Base-by-base conservation (phyloP, 2,113 vertebrate genomes). In the Macquaria australasica region DNA sequence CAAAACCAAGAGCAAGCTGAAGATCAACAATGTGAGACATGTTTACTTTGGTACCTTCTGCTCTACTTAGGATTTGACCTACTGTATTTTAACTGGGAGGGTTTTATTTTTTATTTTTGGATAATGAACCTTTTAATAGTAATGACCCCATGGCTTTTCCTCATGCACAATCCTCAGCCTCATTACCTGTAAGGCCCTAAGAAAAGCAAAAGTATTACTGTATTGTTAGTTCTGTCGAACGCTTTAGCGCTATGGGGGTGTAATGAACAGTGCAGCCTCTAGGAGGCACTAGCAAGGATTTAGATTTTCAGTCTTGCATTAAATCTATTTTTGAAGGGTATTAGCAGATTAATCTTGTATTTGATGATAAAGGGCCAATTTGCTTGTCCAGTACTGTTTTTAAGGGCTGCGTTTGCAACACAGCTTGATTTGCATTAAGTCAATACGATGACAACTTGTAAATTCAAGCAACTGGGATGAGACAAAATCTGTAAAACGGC, bases 1-100 rank as follows among this genome's bases (percentile, higher is more conserved):
- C 92, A 97, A 97, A 68, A 88, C 63, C 89, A 95, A 95, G 89
- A 95, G 93, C 94, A 96, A 97, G 86, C 95, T 97, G 45, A 97
- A 96, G 92, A 93, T 97, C 86, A 96, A 96, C 88, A 96, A 95
- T 58, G 96, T 96, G 83, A 95, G 96, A 67, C 66, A 3, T 5
- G 20, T 3, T 12, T 15, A 63, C 9, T 51, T 39, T 14, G 8
- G 14, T 48, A 39, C 5, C 6, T n/a, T 21, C 7, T 34, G 51
- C 51, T 25, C 25, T 45, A n/a, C 6, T 66, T 41, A 14, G 16
- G 11, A 20, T 60, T 21, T n/a, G 10, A 68, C 53, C 62, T 39
- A 4, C 21, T 51, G 45, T 1, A 10, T 34, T 78, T 31, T 34
- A 39, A 37, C 41, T 41, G 4, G 3, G 34, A 3, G 3, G 34